Conservation (phyloP, 2,113 vertebrate genomes). For the Phoxinus phoxinus region DNA sequence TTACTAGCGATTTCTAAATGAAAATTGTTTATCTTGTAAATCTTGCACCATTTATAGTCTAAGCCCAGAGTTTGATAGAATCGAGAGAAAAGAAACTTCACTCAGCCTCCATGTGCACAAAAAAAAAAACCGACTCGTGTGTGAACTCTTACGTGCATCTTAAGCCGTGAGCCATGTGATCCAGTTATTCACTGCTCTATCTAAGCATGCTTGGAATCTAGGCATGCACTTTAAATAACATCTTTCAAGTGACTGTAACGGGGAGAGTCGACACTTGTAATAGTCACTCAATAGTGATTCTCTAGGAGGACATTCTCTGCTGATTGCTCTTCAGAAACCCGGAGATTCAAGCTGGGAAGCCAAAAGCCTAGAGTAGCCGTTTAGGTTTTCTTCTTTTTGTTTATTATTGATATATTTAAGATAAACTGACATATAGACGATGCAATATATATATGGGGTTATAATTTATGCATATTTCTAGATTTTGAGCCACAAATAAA, state of each 20-base stretch:
- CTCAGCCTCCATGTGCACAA: neutral
- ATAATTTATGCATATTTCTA: no score
- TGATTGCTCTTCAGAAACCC: neutral
- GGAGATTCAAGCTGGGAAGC: neutral
- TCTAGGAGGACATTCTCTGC: conserved; percentile 21
- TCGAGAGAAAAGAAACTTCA: neutral
- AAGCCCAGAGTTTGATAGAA: neutral
- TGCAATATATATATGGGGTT: neutral
- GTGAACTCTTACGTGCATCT: neutral
- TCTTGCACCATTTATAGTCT: neutral
- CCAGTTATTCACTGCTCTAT: conserved; percentile 41
- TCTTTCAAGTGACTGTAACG: conserved; percentile 35
- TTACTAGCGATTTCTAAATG: neutral
- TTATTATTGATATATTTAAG: neutral
- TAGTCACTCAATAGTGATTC: conserved; percentile 41
- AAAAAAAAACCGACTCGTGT: neutral
- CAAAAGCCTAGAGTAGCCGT: neutral
- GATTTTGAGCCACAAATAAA: no score
- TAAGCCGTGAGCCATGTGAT: conserved; percentile 28
- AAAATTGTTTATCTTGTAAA: neutral
- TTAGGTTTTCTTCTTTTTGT: neutral
- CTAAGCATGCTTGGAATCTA: conserved; percentile 40
- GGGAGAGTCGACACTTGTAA: conserved; percentile 36
- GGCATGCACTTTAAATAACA: conserved; percentile 47
- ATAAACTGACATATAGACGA: neutral